Evolutionary conservation across 2,888 invertebrate genomes (phyloP), one percentile per base, ranked within the genome.

Genomic region (Sminthurinus aureus): DNA sequence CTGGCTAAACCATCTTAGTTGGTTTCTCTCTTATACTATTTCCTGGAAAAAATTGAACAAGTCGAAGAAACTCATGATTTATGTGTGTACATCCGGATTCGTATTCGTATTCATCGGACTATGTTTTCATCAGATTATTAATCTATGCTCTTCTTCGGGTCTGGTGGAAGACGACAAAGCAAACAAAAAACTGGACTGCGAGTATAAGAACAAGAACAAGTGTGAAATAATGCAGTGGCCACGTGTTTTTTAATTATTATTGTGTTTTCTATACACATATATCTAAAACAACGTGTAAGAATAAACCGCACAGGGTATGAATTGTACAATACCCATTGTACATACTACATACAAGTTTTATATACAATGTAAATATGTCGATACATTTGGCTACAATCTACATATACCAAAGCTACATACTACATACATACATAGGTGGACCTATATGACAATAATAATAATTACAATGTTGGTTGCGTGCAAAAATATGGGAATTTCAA

Each of bases 401-500:
- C n/a, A 64, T 58, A 58, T 58, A 64, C 9, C 3, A 2, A 64
- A 64, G n/a, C n/a, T 64, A 13, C 64, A 18, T 64, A 15, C 58
- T 58, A 58, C 6, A 18, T n/a, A 67, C 67, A 18, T 67, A 18
- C 52, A 52, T 71, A 22, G 4, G 24, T 71, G 13, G 71, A n/a
- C n/a, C n/a, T 38, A 38, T 6, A 38, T 38, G 38, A 38, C 38
- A 38, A 38, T 38, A 38, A 38, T 38, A 38, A 71, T 71, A 13
- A 71, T 71, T 71, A 20, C 13, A 20, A 26, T 79, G 50, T 58
- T 58, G 38, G 58, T 81, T 81, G 81, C 81, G 81, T 81, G 81
- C 74, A 74, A 58, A 81, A 81, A 73, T 58, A 73, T 81, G 81
- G 81, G 81, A 81, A 81, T 73, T 81, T 58, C 26, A 64, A 81